Conservation (phyloP, 64 coral and sea anemone species). For the Pocillopora verrucosa region DNA sequence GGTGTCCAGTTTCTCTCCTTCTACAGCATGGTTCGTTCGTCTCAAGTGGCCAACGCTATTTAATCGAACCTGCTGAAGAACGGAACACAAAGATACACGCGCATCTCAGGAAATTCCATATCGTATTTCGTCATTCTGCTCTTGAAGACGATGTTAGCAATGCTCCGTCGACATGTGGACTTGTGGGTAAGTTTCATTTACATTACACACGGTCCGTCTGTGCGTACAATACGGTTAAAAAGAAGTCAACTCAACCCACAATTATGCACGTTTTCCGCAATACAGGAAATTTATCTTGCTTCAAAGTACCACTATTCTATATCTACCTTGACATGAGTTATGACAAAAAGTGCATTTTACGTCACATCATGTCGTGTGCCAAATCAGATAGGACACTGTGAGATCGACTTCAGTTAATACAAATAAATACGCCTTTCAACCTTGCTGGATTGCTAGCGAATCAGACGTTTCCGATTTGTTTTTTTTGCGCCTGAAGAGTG, state of each 20-base stretch:
- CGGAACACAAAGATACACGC: slow-evolving; percentile 31
- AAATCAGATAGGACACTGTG: slow-evolving; percentile 14
- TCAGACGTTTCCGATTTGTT: not conserved
- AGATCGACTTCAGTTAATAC: not conserved
- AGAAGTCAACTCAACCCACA: not conserved
- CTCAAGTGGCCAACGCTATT: slow-evolving; percentile 68
- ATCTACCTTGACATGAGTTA: not conserved
- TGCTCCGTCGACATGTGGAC: slow-evolving; percentile 54
- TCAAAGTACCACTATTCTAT: not conserved
- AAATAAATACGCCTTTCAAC: not conserved
- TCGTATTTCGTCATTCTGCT: slow-evolving; percentile 69
- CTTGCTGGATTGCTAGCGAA: not conserved
- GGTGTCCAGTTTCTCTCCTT: slow-evolving; percentile 10
- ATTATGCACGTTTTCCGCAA: not conserved
- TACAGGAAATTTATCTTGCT: not conserved
- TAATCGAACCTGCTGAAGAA: slow-evolving; percentile 58
- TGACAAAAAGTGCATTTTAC: slow-evolving; percentile 5
- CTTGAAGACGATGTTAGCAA: slow-evolving; percentile 28
- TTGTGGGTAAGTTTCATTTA: slow-evolving; percentile 47
- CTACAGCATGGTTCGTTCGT: slow-evolving; percentile 70
- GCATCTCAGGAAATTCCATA: slow-evolving; percentile 79
- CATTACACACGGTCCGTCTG: slow-evolving; percentile 16
- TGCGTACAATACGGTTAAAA: not conserved
- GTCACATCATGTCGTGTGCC: not conserved
- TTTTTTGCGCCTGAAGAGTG: not conserved